A percentile compares a stretch with the other conserved stretches of the same genome.
Conservation (phyloP, 53 echinoderm and acorn worm genomes). For the Astropecten irregularis region DNA sequence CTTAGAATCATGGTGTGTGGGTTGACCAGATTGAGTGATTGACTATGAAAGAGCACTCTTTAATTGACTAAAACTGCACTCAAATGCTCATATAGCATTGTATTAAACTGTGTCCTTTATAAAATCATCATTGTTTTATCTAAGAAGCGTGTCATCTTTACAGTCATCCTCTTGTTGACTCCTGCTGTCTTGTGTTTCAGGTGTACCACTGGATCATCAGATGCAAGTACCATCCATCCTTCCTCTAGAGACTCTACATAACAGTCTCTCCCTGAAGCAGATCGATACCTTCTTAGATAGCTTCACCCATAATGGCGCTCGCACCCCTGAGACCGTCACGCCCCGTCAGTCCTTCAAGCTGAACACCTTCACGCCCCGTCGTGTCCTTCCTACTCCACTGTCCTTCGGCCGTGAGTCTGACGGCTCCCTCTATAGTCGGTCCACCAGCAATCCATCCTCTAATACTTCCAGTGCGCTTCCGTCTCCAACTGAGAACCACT, state of each 20-base stretch:
- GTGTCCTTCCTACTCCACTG: conserved; percentile 70
- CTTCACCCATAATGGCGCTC: conserved; percentile 68
- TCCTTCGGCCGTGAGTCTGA: conserved; percentile 62
- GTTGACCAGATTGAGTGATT: too few species aligned
- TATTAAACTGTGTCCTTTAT: too few species aligned
- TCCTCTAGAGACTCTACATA: conserved; percentile 92
- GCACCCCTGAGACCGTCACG: conserved; percentile 66
- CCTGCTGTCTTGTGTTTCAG: background rate
- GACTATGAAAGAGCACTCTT: too few species aligned
- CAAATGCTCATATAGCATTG: too few species aligned
- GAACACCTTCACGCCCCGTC: conserved; percentile 81
- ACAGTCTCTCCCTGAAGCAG: conserved; percentile 86
- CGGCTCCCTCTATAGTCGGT: conserved; percentile 75
- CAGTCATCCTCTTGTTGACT: background rate
- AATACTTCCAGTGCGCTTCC: conserved; percentile 89
- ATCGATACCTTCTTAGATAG: conserved; percentile 88
- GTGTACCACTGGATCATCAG: conserved; percentile 78
- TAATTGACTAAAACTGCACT: too few species aligned
- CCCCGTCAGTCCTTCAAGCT: conserved; percentile 64
- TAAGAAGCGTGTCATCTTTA: too few species aligned
- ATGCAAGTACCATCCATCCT: conserved; percentile 88
- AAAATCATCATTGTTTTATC: too few species aligned
- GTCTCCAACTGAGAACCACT: conserved; percentile 75
- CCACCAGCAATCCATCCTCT: conserved; percentile 89
- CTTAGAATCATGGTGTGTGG: background rate